Evolutionary conservation across 2,113 vertebrate species (phyloP).

Genomic region (Xiphophorus maculatus): DNA sequence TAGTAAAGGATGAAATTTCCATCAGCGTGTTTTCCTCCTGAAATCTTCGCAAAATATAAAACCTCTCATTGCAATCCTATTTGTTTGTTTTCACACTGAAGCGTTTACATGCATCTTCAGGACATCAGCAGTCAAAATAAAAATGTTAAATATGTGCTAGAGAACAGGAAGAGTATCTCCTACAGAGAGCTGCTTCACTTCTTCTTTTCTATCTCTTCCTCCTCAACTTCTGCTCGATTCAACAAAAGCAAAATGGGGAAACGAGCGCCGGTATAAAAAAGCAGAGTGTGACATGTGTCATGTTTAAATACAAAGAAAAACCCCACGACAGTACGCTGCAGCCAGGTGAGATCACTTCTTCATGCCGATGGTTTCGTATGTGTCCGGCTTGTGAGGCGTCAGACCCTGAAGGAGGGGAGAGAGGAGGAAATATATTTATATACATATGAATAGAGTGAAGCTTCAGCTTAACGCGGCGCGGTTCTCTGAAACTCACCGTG

Average conservation of each 20-base stretch:
- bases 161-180: background rate
- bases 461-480: background rate
- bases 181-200: constrained; percentile 14
- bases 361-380: constrained; percentile 75
- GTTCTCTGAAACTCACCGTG: constrained; percentile 44
- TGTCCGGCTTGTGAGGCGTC: constrained; percentile 63
- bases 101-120: background rate
- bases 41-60: background rate
- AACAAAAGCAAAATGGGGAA: constrained; percentile 18
- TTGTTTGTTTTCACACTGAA: background rate
- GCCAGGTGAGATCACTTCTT: constrained; percentile 47
- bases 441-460: background rate
- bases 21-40: background rate
- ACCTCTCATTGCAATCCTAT: background rate
- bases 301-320: constrained; percentile 25
- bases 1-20: background rate
- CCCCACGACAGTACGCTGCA: background rate
- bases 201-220: constrained; percentile 10
- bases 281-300: background rate
- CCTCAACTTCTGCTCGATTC: constrained; percentile 8
- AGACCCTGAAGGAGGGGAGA: constrained; percentile 64
- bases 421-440: background rate
- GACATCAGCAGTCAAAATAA: background rate
- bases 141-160: background rate
- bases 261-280: background rate